phyloP scores from a whole-genome alignment of 2,888 invertebrate species.

The Kuschelorhynchus macadamiae region DNA sequence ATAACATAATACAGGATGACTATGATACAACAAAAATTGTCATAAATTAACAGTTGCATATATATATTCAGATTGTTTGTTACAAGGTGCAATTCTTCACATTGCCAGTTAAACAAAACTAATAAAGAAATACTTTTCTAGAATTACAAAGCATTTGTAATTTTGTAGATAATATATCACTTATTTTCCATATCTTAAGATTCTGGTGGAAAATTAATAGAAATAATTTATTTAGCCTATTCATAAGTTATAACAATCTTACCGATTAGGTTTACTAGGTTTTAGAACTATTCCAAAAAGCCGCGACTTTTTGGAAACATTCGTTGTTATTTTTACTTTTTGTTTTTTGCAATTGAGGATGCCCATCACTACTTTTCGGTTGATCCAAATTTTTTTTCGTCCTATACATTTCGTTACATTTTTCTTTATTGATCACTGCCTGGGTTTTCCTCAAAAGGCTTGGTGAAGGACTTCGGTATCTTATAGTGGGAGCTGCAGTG shows the following conservation, averaged over 20 bases:
- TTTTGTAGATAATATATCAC: neutral
- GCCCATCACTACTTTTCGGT: slow-evolving; percentile 12
- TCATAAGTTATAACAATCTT: too few species aligned
- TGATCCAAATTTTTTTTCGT: slow-evolving; percentile 44
- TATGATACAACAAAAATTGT: too few species aligned
- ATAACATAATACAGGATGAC: too few species aligned
- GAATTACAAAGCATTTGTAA: neutral
- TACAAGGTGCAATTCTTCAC: too few species aligned
- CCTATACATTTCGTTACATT: slow-evolving; percentile 64
- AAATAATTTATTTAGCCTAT: too few species aligned
- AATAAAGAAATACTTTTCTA: neutral
- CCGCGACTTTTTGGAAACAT: slow-evolving; percentile 66
- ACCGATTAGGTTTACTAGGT: slow-evolving; percentile 51
- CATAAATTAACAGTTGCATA: too few species aligned
- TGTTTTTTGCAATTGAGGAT: slow-evolving; percentile 53
- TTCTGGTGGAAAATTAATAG: too few species aligned
- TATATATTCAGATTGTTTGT: too few species aligned
- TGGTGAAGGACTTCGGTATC: slow-evolving; percentile 68
- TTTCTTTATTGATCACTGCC: slow-evolving; percentile 68
- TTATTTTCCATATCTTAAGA: too few species aligned
- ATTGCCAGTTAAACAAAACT: too few species aligned
- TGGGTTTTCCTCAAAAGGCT: slow-evolving; percentile 69
- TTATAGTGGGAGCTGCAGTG: slow-evolving; percentile 55
- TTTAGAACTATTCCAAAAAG: slow-evolving; percentile 67
- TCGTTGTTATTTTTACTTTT: slow-evolving; percentile 62